phyloP scores from a whole-genome alignment of 2,888 invertebrate genomes.

The Lathronympha strigana region DNA sequence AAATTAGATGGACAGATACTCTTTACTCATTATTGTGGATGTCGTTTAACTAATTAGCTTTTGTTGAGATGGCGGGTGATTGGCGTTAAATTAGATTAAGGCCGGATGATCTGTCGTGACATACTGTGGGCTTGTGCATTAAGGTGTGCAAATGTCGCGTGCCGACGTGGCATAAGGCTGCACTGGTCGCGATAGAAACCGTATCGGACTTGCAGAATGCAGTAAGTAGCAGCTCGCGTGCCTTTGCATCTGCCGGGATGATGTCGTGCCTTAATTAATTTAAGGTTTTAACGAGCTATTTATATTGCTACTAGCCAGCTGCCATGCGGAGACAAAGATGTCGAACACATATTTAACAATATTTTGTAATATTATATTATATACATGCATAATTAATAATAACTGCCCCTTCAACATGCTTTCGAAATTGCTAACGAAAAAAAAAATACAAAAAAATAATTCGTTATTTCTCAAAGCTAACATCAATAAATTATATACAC shows the following conservation, averaged over 20 bases:
- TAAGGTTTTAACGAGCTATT: constrained; percentile 30
- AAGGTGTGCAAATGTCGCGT: constrained; percentile 66
- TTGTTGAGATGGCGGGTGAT: constrained; percentile 25
- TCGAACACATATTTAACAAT: background rate
- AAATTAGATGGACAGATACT: constrained; percentile 49
- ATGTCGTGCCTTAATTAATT: constrained; percentile 20
- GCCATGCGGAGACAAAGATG: constrained; percentile 5
- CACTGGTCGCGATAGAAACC: constrained; percentile 60
- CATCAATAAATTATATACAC: no score
- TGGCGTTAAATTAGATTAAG: constrained; percentile 26
- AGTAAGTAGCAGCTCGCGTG: constrained; percentile 1
- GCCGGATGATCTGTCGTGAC: constrained; percentile 45
- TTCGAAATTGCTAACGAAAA: no score
- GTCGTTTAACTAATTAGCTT: constrained; percentile 34
- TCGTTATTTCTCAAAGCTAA: no score
- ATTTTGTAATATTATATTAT: no score
- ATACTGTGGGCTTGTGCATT: constrained; percentile 59
- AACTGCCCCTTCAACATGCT: no score
- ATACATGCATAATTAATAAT: no score
- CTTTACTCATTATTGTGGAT: constrained; percentile 30
- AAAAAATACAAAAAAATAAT: no score
- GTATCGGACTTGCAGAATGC: constrained; percentile 53
- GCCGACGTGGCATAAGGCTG: constrained; percentile 67
- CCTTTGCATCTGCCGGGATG: constrained; percentile 23
- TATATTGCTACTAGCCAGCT: constrained; percentile 25